Base-by-base conservation (phyloP, 2,888 invertebrate genomes). In the Hemithea aestivaria region DNA sequence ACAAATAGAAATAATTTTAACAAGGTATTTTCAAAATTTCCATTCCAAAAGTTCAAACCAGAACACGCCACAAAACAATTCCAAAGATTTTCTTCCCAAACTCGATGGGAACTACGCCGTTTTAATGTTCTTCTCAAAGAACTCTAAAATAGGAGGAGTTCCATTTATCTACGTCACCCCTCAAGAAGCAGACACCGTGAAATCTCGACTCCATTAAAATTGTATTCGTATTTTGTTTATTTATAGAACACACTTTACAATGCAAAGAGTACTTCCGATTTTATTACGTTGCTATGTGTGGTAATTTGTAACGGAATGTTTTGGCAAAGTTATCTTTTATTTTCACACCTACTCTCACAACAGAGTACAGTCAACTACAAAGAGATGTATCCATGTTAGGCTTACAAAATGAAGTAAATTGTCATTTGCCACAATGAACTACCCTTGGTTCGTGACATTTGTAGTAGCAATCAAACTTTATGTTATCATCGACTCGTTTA, bases 91-190 rank as follows among this genome's bases (percentile, higher is more conserved):
- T 30, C 39, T 38, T 32, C 35, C 32, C 36, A 49, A 48, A 49
- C 48, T 45, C 33, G 6, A 26, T 10, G 40, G 48, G 45, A 49
- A 43, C 34, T 40, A 40, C 23, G 33, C 29, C 39, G 54, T 56
- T 61, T 56, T 60, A 58, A 56, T 51, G 52, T 57, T 51, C 44
- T 55, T 47, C 52, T 51, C 47, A 41, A 60, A 45, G 60, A 65
- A 61, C 62, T 61, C 61, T 51, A 53, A 66, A 66, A 66, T 63
- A 64, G 41, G 36, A 7, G 41, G 57, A 56, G 65, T 61, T 67
- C 73, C 64, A 76, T 77, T 75, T 73, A 73, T 77, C 74, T 67
- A 60, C 63, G 75, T 76, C 74, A 73, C 66, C 66, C 68, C 69
- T 60, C 66, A 43, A 47, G 66, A 62, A 62, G 66, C 66, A 68